Evolutionary conservation across 2,113 vertebrate species (phyloP), one percentile per base, ranked within the genome.

Genomic region (Pimephales promelas): DNA sequence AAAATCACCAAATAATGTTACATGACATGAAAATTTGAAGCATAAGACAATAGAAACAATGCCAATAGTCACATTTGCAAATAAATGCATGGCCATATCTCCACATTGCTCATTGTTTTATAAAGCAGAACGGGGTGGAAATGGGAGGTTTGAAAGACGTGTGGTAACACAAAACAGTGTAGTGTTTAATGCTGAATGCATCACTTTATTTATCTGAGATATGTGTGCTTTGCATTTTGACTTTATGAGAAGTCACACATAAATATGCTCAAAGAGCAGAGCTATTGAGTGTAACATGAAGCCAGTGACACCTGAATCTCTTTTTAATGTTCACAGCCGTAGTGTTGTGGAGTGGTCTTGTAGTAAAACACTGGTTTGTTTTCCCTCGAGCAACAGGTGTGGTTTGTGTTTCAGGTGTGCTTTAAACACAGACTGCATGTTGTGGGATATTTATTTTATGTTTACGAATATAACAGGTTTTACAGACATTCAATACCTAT

Each of bases 341-440:
- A 3, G 26, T 20, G 7, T 5, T 36, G 20, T 43, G n/a, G 7
- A 43, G 31, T 13, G 1, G 10, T 14, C 28, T n/a, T 76, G 18
- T 6, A 54, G 26, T 26, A 34, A 22, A 54, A 40, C 52, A 40
- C 18, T 31, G 1, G 28, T 10, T 57, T 40, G 22, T 77, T 59
- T 75, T 2, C 11, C 31, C 22, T 59, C 31, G 22, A 78, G 75
- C 54, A 6, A 57, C 56, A 61, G 56, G 75, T 61, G 75, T 78
- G 36, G 56, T 40, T 61, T n/a, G 6, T 10, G 22, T 26, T 78
- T 61, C 56, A 78, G 56, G 75, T 78, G 75, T 26, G 75, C 34
- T 14, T 13, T 26, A 36, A 76, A 54, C 47, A 75, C 47, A 75
- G 26, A 54, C 5, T 24, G 49, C 28, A 28, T 28, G 28, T 7